These are phyloP conservation scores for Balearica regulorum DNA, from an alignment of 2,797 vertebrate genomes.

Conservation along the genomic window DNA sequence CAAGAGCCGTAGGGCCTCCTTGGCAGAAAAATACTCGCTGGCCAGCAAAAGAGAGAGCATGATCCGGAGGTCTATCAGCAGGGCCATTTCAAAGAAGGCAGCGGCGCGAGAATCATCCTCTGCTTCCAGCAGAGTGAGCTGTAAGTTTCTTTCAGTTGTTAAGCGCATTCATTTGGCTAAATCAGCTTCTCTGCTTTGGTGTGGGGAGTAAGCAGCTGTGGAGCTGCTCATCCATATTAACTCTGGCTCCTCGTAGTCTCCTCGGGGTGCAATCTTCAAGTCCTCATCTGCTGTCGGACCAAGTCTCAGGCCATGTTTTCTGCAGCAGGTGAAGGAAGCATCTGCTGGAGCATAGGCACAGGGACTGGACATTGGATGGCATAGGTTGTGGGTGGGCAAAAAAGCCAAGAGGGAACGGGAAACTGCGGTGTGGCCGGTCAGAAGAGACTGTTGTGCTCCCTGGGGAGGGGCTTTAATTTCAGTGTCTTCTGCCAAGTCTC, in stretches of 20 bases:
- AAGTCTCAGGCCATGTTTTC: rapidly evolving
- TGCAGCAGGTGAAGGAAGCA: not conserved
- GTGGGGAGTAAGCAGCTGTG: no score
- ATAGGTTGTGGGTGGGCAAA: rapidly evolving
- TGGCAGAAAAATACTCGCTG: conserved; percentile 74
- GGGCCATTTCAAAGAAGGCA: conserved; percentile 79
- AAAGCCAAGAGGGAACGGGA: not conserved
- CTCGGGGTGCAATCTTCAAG: not conserved
- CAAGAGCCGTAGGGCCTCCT: conserved; percentile 62
- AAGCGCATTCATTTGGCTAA: not conserved
- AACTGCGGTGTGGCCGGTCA: rapidly evolving
- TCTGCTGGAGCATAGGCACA: not conserved
- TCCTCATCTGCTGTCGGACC: rapidly evolving
- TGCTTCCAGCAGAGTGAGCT: conserved; percentile 77
- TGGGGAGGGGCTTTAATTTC: not conserved
- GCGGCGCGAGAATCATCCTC: conserved; percentile 67
- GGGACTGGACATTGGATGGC: rapidly evolving
- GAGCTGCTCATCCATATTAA: rapidly evolving
- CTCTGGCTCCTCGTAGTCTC: not conserved
- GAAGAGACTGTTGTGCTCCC: not conserved
- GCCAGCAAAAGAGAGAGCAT: conserved; percentile 76
- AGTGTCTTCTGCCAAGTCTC: not conserved
- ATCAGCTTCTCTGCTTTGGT: not conserved
- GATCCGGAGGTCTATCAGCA: conserved; percentile 78
- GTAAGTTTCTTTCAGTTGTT: conserved; percentile 67